These are phyloP conservation scores for Tetraodon nigroviridis DNA, from an alignment of 2,113 vertebrate species.

Conservation along the genomic window DNA sequence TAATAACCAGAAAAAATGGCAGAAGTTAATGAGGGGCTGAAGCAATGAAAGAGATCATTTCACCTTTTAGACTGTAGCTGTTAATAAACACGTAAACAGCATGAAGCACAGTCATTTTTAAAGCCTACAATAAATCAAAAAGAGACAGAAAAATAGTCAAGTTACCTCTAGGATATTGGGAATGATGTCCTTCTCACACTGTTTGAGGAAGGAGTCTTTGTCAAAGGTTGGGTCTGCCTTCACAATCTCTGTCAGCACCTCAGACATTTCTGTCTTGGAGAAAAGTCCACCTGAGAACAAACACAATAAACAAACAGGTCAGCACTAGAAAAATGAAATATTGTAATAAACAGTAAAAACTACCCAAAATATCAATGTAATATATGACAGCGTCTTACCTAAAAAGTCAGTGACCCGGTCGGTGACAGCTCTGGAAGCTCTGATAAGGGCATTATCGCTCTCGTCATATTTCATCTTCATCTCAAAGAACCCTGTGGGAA, in stretches of 20 bases:
- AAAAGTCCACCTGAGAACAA: slow-evolving; percentile 84
- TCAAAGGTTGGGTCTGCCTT: slow-evolving; percentile 83
- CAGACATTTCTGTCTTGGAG: slow-evolving; percentile 89
- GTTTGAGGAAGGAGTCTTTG: slow-evolving; percentile 84
- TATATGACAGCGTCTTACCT: slow-evolving; percentile 65
- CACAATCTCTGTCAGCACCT: slow-evolving; percentile 89
- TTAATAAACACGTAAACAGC: neutral
- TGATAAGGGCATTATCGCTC: slow-evolving; percentile 87
- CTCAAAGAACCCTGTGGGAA: slow-evolving; percentile 85
- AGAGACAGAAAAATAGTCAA: neutral
- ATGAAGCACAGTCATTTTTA: neutral
- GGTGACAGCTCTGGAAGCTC: slow-evolving; percentile 85
- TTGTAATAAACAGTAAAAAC: too few species aligned
- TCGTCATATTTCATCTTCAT: slow-evolving; percentile 99
- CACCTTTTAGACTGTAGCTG: too few species aligned
- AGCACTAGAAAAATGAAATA: neutral
- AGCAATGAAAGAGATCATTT: neutral
- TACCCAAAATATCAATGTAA: neutral
- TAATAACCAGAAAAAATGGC: neutral
- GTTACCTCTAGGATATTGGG: slow-evolving; percentile 88
- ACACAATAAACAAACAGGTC: neutral
- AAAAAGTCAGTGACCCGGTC: slow-evolving; percentile 87
- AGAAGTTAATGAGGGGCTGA: neutral
- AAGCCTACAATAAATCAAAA: neutral
- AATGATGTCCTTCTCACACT: slow-evolving; percentile 87